Conservation (phyloP, 2,888 invertebrate species). For the Dyspetes luteomarginatus region DNA sequence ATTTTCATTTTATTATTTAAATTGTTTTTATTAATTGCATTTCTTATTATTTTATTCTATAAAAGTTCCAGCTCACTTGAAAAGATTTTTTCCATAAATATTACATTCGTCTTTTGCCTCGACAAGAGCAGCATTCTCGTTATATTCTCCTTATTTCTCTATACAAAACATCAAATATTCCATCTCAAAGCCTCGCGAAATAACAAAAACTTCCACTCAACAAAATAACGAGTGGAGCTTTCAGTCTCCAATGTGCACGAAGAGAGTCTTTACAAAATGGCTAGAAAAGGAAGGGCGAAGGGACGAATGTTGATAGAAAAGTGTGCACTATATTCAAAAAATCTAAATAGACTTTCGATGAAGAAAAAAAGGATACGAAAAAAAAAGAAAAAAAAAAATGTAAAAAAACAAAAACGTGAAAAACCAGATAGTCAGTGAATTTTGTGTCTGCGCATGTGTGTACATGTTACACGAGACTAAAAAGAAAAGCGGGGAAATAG, state of each 20-base stretch:
- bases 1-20: no score
- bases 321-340: conserved; percentile 41
- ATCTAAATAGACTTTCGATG: conserved; percentile 48
- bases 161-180: conserved; percentile 19
- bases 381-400: conserved; percentile 35
- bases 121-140: neutral
- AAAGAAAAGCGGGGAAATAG: conserved; percentile 67
- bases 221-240: conserved; percentile 35
- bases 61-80: no score
- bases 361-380: neutral
- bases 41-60: no score
- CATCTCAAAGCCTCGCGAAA: conserved; percentile 21
- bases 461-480: conserved; percentile 56
- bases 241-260: neutral
- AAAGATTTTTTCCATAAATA: no score
- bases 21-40: no score
- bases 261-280: conserved; percentile 27
- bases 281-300: neutral
- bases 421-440: conserved; percentile 63
- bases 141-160: conserved; percentile 6
- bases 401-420: conserved; percentile 51
- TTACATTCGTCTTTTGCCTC: neutral
- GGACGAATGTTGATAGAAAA: conserved; percentile 44
- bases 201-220: conserved; percentile 20
- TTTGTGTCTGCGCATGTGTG: conserved; percentile 51